Percentiles rank a stretch among this genome's conserved stretches.
Evolutionary conservation across 2,113 vertebrate genomes (phyloP).

Genomic region (Halcyon malimbica): DNA sequence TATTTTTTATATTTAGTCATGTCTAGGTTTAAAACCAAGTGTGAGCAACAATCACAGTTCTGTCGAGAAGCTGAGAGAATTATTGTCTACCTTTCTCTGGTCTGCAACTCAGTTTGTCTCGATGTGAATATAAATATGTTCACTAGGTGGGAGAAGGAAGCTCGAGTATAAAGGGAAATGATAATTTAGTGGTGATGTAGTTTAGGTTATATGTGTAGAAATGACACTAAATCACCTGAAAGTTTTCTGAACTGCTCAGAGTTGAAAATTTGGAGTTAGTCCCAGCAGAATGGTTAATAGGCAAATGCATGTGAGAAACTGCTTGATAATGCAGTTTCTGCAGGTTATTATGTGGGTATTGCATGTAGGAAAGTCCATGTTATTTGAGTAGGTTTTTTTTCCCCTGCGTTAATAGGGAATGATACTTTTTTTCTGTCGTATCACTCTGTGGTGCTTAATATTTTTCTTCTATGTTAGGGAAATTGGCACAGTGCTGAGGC

Average conservation of each 20-base stretch:
- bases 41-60: neutral
- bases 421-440: neutral
- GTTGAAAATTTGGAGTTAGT: neutral
- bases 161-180: neutral
- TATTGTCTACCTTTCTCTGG: neutral
- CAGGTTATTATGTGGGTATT: neutral
- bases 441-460: neutral
- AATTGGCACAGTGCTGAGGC: neutral
- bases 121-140: neutral
- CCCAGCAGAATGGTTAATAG: neutral
- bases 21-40: neutral
- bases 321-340: constrained; percentile 5
- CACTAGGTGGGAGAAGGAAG: constrained; percentile 14
- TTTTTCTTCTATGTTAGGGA: neutral
- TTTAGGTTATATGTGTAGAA: constrained; percentile 8
- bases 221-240: constrained; percentile 9
- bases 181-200: neutral
- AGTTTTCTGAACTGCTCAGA: neutral
- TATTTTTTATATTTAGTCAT: neutral
- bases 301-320: constrained; percentile 1
- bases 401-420: neutral
- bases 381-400: neutral
- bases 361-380: neutral
- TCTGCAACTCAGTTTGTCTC: neutral
- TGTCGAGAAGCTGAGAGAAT: neutral